Conservation (phyloP, 92 coral and sea anemone species). For the Anthopleura xanthogrammica region DNA sequence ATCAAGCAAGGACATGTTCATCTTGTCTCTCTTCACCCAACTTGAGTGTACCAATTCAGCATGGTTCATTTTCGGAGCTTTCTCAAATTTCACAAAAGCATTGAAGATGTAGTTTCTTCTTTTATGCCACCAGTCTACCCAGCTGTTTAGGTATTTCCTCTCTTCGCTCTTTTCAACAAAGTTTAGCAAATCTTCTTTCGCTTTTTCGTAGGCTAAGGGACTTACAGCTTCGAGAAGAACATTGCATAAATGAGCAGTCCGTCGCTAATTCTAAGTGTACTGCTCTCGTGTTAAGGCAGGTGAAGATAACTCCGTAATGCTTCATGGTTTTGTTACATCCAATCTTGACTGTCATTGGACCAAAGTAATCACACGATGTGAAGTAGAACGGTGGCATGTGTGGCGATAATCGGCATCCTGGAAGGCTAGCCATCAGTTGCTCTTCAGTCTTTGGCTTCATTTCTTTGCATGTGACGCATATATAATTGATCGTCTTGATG, state of each 20-base stretch:
- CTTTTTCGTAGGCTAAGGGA: neutral
- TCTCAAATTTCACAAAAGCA: no score
- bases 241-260: no score
- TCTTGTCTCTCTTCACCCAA: conserved; percentile 58
- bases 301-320: no score
- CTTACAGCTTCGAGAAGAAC: neutral
- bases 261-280: no score
- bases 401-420: conserved; percentile 21
- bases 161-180: no score
- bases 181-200: neutral
- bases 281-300: no score
- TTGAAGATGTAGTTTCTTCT: no score
- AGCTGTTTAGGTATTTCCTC: no score
- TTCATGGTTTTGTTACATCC: conserved; percentile 27
- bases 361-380: conserved; percentile 33
- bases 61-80: conserved; percentile 42
- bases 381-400: conserved; percentile 26
- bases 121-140: no score
- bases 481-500: conserved; percentile 22
- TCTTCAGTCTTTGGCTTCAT: conserved; percentile 7
- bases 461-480: conserved; percentile 28
- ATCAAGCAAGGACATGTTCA: conserved; percentile 52
- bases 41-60: conserved; percentile 37
- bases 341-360: conserved; percentile 20
- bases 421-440: conserved; percentile 31